These are phyloP conservation scores for Sebastes alutus DNA, from an alignment of 2,797 vertebrate species.

Conservation along the genomic window DNA sequence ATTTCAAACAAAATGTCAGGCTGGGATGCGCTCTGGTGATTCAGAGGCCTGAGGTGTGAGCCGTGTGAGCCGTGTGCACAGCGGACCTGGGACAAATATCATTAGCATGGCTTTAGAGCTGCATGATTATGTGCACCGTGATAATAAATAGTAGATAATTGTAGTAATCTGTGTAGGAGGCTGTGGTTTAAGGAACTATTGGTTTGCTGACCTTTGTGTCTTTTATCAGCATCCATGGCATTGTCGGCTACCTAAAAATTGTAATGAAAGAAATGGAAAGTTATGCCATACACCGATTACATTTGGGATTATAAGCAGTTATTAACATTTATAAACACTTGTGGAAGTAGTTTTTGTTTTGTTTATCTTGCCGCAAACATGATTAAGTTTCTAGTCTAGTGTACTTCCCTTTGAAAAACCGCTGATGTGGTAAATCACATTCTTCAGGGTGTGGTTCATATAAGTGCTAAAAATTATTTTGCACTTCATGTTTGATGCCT, in stretches of 20 bases:
- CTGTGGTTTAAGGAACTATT: neutral
- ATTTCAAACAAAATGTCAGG: slow-evolving; percentile 58
- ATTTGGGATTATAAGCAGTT: neutral
- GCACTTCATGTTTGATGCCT: neutral
- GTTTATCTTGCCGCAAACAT: neutral
- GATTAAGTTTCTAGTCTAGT: neutral
- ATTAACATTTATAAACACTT: neutral
- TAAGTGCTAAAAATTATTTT: slow-evolving; percentile 2
- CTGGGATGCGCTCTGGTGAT: slow-evolving; percentile 32
- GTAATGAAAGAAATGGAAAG: neutral
- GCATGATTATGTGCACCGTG: neutral
- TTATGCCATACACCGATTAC: neutral
- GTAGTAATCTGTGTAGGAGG: neutral
- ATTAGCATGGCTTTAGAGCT: neutral
- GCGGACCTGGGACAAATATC: slow-evolving; percentile 6
- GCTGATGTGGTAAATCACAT: slow-evolving; percentile 19
- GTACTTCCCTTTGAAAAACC: neutral
- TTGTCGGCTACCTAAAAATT: neutral
- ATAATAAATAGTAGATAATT: neutral
- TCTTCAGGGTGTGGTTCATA: slow-evolving; percentile 3
- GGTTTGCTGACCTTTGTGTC: neutral
- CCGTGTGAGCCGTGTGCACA: slow-evolving; percentile 13
- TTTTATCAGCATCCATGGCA: neutral
- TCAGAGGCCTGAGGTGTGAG: slow-evolving; percentile 35
- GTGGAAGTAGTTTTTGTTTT: neutral